Conservation (phyloP, 1,140 invertebrate genomes). For the Metopolophium dirhodum region DNA sequence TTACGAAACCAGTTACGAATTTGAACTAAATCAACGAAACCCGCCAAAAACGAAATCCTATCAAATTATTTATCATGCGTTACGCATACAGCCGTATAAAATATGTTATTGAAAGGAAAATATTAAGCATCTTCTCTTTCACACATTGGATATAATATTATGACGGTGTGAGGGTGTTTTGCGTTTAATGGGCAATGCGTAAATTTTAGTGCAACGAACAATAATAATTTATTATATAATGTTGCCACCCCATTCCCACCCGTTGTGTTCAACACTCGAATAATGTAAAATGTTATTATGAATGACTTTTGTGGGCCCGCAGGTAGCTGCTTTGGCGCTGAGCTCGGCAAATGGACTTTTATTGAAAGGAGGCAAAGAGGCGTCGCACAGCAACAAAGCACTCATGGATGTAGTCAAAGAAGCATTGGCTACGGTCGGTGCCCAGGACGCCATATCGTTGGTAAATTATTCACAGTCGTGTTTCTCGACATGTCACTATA, state of each 20-base stretch:
- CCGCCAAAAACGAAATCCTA: background rate
- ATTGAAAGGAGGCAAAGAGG: constrained; percentile 97
- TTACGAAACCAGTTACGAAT: background rate
- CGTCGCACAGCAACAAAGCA: constrained; percentile 88
- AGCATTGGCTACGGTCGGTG: constrained; percentile 79
- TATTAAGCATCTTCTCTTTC: background rate
- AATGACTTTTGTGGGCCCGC: constrained; percentile 43
- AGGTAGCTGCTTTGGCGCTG: constrained; percentile 94
- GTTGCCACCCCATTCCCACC: background rate
- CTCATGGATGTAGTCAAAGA: constrained; percentile 94
- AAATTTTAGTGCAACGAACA: background rate
- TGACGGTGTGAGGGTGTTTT: background rate
- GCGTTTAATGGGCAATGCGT: background rate
- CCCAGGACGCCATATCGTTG: constrained; percentile 84
- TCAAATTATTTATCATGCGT: background rate
- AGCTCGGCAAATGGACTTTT: constrained; percentile 95
- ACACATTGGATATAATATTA: background rate
- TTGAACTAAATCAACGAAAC: background rate
- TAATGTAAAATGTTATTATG: constrained; percentile 33
- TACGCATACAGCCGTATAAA: background rate
- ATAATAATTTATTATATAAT: background rate
- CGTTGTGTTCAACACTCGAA: background rate
- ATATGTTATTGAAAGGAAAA: background rate
- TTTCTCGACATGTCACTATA: background rate
- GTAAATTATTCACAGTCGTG: constrained; percentile 65